phyloP scores from a whole-genome alignment of 2,797 vertebrate genomes.

The Octomys mimax region DNA sequence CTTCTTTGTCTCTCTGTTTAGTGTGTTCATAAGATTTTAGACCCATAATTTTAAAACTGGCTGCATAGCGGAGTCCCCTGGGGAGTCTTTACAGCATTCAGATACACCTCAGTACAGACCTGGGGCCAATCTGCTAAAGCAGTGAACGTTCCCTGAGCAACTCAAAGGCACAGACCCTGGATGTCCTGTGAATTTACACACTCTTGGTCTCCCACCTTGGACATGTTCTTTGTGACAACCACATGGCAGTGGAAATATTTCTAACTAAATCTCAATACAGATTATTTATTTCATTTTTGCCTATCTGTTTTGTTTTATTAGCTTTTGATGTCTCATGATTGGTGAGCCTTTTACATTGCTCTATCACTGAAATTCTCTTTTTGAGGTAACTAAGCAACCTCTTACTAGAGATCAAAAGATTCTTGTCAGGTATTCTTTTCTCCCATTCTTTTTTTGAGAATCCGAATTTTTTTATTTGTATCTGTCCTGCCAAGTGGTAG shows the following conservation, averaged over 20 bases:
- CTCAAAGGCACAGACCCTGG: not conserved
- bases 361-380: not conserved
- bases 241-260: not conserved
- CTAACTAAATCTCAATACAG: conserved; percentile 29
- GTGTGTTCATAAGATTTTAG: conserved; percentile 20
- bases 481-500: not conserved
- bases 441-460: not conserved
- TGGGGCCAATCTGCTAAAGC: not conserved
- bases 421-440: conserved; percentile 19
- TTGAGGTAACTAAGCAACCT: conserved; percentile 7
- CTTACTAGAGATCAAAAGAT: not conserved
- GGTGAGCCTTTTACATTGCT: not conserved
- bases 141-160: not conserved
- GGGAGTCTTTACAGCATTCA: not conserved
- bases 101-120: not conserved
- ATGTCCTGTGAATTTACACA: not conserved
- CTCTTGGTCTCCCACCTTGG: not conserved
- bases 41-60: not conserved
- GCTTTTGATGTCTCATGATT: conserved; percentile 26
- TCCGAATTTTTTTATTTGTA: conserved; percentile 30
- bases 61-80: not conserved
- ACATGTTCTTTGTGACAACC: conserved; percentile 42
- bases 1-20: not conserved
- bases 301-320: conserved; percentile 17
- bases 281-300: conserved; percentile 42